Percentiles rank a stretch among this genome's conserved stretches.
phyloP scores from a whole-genome alignment of 2,888 invertebrate species.

The Parnassius glacialis region DNA sequence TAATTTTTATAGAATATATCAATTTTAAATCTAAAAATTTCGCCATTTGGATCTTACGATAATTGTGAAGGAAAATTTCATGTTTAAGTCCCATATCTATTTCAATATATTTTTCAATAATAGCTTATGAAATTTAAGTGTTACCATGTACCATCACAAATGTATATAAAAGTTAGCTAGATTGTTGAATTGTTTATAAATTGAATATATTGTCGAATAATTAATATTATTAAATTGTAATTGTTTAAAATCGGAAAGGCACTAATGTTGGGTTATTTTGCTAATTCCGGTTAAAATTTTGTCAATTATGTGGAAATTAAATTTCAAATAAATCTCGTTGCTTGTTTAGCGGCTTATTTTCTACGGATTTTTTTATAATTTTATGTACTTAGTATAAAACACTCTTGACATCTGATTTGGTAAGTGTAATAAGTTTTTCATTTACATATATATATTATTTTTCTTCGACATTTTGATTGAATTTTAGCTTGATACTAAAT shows the following conservation, averaged over 20 bases:
- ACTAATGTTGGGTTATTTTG: slow-evolving; percentile 2
- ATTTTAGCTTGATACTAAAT: slow-evolving; percentile 34
- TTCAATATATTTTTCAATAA: neutral
- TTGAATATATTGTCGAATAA: slow-evolving; percentile 34
- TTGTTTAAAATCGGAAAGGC: slow-evolving; percentile 3
- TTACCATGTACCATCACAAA: slow-evolving; percentile 67
- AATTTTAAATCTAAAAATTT: no score
- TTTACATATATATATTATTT: slow-evolving; percentile 8
- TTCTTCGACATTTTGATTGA: slow-evolving; percentile 27
- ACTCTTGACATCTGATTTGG: slow-evolving; percentile 62
- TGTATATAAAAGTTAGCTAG: slow-evolving; percentile 64
- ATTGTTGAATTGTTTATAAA: slow-evolving; percentile 61
- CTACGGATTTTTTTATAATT: slow-evolving; percentile 9
- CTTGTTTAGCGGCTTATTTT: slow-evolving; percentile 3
- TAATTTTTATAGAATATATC: no score
- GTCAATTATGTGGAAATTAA: slow-evolving; percentile 15
- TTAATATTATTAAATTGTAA: slow-evolving; percentile 18
- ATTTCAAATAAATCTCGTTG: neutral
- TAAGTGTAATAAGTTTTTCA: slow-evolving; percentile 26
- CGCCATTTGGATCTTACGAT: no score
- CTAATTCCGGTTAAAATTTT: slow-evolving; percentile 9
- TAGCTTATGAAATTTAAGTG: slow-evolving; percentile 34
- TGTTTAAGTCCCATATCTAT: no score
- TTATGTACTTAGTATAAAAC: slow-evolving; percentile 28
- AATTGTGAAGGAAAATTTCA: no score